Base-by-base conservation (phyloP, 2,888 invertebrate species). In the Nasonovia ribisnigri region DNA sequence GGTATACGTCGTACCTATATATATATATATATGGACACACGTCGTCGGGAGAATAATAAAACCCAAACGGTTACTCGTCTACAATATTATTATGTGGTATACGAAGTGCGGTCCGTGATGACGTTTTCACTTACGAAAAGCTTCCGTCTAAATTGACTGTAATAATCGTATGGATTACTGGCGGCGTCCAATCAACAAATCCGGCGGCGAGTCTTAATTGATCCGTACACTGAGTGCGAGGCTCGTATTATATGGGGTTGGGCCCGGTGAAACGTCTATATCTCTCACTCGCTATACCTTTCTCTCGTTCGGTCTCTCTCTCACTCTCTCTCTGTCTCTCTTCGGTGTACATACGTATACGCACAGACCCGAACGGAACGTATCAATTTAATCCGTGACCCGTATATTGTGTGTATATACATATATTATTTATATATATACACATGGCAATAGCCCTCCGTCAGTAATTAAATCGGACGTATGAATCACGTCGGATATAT, bases 321-420 rank as follows among this genome's bases (percentile, higher is more conserved):
- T 88, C 36, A 54, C 42, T 88, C 0, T 57, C 26, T 88, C 36
- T 54, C 11, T 88, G 36, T 88, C 88, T 88, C 36, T 57, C 10
- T 43, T 6, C 8, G 5, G 3, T 46, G 36, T 36, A 42, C 42
- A 29, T 54, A 42, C 54, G 54, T 54, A 54, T 42, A 43, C 54
- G 1, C 20, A 16, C 29, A 29, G 5, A 84, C 51, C 67, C 84
- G 46, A 57, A 93, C 93, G 93, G 90, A 93, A 93, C 93, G 89
- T 93, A 93, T 93, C 93, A 93, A 93, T 93, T 93, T 93, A 90
- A 89, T 90, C 87, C 93, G 84, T 93, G 93, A 93, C 93, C 93
- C 93, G 89, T 93, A 93, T 90, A 36, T 20, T 54, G 51, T 42
- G 26, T 88, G 29, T 60, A 16, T 89, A 43, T 77, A 67, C 8